phyloP scores from a whole-genome alignment of 2,888 invertebrate genomes.

The Rhingia campestris region DNA sequence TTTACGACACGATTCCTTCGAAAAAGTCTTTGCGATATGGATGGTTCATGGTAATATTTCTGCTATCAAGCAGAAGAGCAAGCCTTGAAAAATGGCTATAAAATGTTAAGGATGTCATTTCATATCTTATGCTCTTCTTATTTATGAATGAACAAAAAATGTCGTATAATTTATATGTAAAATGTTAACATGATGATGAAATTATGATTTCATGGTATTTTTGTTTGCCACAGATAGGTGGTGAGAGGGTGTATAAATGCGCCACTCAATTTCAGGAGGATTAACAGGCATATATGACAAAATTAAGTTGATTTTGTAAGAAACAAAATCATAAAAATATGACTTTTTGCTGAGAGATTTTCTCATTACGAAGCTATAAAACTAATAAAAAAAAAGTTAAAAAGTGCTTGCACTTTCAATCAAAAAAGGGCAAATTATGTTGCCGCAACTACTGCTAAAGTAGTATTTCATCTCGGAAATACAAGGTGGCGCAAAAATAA shows the following conservation, averaged over 20 bases:
- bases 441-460: too few relatives aligned
- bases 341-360: too few relatives aligned
- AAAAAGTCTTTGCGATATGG: slow-evolving; percentile 48
- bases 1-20: slow-evolving; percentile 39
- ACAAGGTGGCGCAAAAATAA: too few relatives aligned
- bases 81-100: slow-evolving; percentile 50
- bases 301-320: slow-evolving; percentile 42
- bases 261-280: slow-evolving; percentile 48
- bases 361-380: too few relatives aligned
- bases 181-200: slow-evolving; percentile 59
- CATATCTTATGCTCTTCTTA: slow-evolving; percentile 32
- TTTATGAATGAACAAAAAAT: slow-evolving; percentile 49
- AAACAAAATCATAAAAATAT: slow-evolving; percentile 25
- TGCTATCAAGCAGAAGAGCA: slow-evolving; percentile 4
- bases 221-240: background rate
- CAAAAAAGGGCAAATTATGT: too few relatives aligned
- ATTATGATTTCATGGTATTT: slow-evolving; percentile 48
- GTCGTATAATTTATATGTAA: slow-evolving; percentile 48
- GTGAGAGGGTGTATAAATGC: slow-evolving; percentile 14
- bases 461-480: too few relatives aligned
- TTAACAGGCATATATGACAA: slow-evolving; percentile 44
- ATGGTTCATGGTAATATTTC: slow-evolving; percentile 30
- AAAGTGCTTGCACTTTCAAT: too few relatives aligned
- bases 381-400: too few relatives aligned
- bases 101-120: slow-evolving; percentile 52